Percentiles rank a stretch among this genome's conserved stretches.
Evolutionary conservation across 1,140 invertebrate genomes (phyloP).

Genomic region (Tribolium madens): DNA sequence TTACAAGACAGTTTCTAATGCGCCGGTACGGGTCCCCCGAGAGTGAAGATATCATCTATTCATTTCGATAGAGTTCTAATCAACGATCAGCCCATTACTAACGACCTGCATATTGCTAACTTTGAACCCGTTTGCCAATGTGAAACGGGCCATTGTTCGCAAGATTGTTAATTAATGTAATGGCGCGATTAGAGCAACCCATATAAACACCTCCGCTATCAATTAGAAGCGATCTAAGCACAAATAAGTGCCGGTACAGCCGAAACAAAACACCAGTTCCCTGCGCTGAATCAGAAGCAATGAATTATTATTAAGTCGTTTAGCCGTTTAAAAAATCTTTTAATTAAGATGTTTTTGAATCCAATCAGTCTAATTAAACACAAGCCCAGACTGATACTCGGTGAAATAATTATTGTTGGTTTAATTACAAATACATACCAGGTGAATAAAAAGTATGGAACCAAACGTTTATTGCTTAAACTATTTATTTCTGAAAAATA

Average conservation of each 20-base stretch:
- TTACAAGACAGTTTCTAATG: slow-evolving; percentile 27
- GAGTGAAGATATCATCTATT: slow-evolving; percentile 49
- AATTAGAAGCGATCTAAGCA: slow-evolving; percentile 9
- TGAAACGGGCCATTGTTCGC: slow-evolving; percentile 40
- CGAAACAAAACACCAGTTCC: background rate
- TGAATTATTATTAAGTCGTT: too few species aligned
- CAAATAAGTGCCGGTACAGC: background rate
- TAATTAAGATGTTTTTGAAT: too few species aligned
- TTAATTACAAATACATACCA: too few species aligned
- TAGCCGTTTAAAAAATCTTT: too few species aligned
- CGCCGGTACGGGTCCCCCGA: background rate
- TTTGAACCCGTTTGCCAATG: slow-evolving; percentile 41
- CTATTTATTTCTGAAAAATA: too few species aligned
- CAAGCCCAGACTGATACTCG: too few species aligned
- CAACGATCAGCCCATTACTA: slow-evolving; percentile 49
- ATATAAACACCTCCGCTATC: slow-evolving; percentile 23
- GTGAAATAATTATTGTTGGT: too few species aligned
- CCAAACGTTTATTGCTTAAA: too few species aligned
- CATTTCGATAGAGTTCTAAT: slow-evolving; percentile 50
- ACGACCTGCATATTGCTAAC: slow-evolving; percentile 53
- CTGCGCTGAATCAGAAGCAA: too few species aligned
- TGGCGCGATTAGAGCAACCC: slow-evolving; percentile 35
- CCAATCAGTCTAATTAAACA: too few species aligned
- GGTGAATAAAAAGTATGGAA: too few species aligned
- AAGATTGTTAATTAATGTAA: slow-evolving; percentile 42